These are phyloP conservation scores for Empidonax traillii DNA, from an alignment of 2,113 vertebrate genomes.

Conservation along the genomic window DNA sequence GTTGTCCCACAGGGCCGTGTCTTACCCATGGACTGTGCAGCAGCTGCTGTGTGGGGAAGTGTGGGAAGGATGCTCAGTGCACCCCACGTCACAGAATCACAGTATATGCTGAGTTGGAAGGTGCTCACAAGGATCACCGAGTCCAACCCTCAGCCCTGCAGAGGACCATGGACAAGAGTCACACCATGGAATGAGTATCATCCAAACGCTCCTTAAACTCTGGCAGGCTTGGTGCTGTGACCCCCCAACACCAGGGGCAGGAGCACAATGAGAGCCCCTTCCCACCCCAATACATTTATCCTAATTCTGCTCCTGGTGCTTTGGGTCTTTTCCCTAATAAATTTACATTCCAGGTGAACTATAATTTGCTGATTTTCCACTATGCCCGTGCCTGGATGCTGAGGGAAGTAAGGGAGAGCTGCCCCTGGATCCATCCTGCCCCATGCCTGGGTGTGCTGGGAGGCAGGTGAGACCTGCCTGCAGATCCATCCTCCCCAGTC, in stretches of 20 bases:
- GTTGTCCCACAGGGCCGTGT: background rate
- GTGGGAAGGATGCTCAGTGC: background rate
- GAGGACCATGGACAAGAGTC: background rate
- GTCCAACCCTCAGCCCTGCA: background rate
- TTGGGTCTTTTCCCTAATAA: background rate
- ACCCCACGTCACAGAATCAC: background rate
- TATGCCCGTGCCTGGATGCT: rapidly evolving
- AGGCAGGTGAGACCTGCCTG: background rate
- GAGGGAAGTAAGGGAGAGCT: background rate
- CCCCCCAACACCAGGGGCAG: background rate
- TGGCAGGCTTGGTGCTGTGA: background rate
- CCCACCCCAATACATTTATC: background rate
- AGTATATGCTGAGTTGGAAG: background rate
- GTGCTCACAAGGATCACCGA: background rate
- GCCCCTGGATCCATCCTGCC: background rate
- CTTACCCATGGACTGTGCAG: background rate
- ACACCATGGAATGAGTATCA: background rate
- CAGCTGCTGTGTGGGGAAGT: rapidly evolving
- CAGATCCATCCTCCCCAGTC: rapidly evolving
- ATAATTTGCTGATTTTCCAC: background rate
- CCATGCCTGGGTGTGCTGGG: rapidly evolving
- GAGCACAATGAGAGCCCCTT: rapidly evolving
- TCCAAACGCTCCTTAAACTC: background rate
- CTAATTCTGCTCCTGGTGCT: background rate
- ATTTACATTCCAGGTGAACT: background rate